Conservation (phyloP, 2,113 vertebrate species). For the Chascanopsetta lugubris region DNA sequence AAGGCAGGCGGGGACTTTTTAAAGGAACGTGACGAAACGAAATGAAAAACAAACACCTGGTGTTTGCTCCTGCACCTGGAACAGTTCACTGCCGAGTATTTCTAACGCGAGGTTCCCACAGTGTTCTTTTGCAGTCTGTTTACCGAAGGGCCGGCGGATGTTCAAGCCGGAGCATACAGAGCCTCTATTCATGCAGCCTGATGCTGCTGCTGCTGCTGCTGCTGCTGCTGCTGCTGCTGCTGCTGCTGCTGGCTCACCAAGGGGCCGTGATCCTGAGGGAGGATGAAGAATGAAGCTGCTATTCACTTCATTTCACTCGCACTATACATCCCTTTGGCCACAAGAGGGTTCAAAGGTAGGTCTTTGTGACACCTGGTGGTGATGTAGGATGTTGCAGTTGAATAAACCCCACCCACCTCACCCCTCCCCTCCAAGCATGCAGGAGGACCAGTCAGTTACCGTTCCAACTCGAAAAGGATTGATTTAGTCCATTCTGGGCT, state of each 20-base stretch:
- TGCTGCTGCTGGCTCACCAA: constrained; percentile 42
- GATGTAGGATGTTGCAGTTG: too few species aligned
- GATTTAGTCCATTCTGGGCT: too few species aligned
- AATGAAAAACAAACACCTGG: background rate
- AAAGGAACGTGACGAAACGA: constrained; percentile 5
- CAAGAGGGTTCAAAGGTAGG: constrained; percentile 32
- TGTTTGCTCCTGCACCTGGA: constrained; percentile 19
- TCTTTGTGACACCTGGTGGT: too few species aligned
- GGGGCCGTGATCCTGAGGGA: constrained; percentile 56
- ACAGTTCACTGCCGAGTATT: constrained; percentile 38
- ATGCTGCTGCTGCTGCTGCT: constrained; percentile 45
- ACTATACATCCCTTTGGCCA: constrained; percentile 8
- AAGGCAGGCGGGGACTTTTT: background rate
- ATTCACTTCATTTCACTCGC: constrained; percentile 16
- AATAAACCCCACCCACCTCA: too few species aligned
- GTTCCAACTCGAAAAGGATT: too few species aligned
- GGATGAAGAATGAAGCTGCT: constrained; percentile 33
- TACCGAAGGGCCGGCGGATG: constrained; percentile 56
- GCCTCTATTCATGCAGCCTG: constrained; percentile 70
- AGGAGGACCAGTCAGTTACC: too few species aligned
- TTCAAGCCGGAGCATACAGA: constrained; percentile 60
- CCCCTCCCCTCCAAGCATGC: too few species aligned
- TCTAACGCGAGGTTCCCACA: constrained; percentile 51
- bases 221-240: constrained; percentile 43
- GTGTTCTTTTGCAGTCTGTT: constrained; percentile 59